Base-by-base conservation (phyloP, 2,113 vertebrate genomes). In the Nannospalax galili region DNA sequence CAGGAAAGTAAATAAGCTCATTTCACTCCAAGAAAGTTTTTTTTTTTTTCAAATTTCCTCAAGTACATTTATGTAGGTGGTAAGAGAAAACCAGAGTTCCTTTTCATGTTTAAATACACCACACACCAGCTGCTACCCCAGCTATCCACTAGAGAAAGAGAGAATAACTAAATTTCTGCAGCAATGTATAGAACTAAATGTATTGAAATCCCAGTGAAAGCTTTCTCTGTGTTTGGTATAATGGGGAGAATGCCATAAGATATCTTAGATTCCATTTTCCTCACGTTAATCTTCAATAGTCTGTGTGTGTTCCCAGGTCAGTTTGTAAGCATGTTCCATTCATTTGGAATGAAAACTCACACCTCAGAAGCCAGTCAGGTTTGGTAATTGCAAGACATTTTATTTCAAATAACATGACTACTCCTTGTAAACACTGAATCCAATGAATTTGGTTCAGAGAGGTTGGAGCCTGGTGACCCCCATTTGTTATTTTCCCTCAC, bases 201-300 rank as follows among this genome's bases (percentile, higher is more conserved):
- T 93, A 96, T 95, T 97, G 97, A 97, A 97, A 98, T 97, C 97
- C 97, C 97, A 97, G 90, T 77, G 96, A 97, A 95, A 92, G 97
- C 95, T 84, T 92, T 90, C 88, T 77, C 96, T 75, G 65, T 93
- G 91, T 52, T 97, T 78, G 93, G 93, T 87, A 56, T 97, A 97
- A 96, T 95, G 89, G 95, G 81, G 94, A 82, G 96, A 97, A 97
- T 97, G 95, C 95, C 84, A 42, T 96, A 93, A 85, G 94, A 96
- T 97, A 58, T 42, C 91, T 69, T 58, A 90, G 96, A 94, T 94
- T 93, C 73, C 84, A 88, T 97, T 98, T 97, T 74, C 90, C 73
- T 88, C 64, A 24, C 81, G 86, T 96, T 92, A 92, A 88, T 93
- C 95, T 95, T 97, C 80, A n/a, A 7, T 28, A 65, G 87, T 11